A percentile compares a stretch with the other conserved stretches of the same genome.
Conservation (phyloP, 2,797 vertebrate genomes). For the Chiroxiphia lanceolata region DNA sequence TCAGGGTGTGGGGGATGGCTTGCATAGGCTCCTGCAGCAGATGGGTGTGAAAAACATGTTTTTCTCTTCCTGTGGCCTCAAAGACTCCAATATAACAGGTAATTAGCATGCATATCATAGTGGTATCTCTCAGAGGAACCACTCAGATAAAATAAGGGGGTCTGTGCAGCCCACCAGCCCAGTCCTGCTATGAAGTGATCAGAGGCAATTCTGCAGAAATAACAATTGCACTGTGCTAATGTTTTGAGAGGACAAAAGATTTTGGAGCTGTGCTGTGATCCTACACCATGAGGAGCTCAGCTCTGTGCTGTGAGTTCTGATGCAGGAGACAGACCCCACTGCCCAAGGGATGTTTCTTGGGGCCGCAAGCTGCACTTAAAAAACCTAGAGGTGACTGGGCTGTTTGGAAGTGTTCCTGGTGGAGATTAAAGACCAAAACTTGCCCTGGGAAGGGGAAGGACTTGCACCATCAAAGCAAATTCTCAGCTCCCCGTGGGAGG, state of each 20-base stretch:
- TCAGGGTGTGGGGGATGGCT: neutral
- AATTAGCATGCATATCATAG: neutral
- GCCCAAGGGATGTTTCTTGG: neutral
- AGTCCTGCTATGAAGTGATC: neutral
- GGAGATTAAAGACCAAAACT: neutral
- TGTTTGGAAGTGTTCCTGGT: neutral
- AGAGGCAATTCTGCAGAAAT: neutral
- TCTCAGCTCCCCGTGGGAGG: neutral
- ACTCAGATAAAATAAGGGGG: neutral
- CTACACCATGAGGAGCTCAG: neutral
- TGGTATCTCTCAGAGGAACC: neutral
- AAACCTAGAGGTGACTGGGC: neutral
- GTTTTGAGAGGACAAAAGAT: neutral
- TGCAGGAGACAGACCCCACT: neutral
- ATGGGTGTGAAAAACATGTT: neutral
- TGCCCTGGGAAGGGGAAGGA: neutral
- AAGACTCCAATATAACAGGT: neutral
- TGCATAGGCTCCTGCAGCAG: neutral
- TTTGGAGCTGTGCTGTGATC: neutral
- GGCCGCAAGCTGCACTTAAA: neutral
- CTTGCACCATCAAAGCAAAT: neutral
- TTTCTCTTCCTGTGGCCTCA: neutral
- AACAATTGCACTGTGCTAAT: neutral
- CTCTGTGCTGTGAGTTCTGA: neutral
- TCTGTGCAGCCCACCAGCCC: neutral